Evolutionary conservation across 2,797 vertebrate genomes (phyloP), one percentile per base, ranked within the genome.

Genomic region (Myotis planiceps): DNA sequence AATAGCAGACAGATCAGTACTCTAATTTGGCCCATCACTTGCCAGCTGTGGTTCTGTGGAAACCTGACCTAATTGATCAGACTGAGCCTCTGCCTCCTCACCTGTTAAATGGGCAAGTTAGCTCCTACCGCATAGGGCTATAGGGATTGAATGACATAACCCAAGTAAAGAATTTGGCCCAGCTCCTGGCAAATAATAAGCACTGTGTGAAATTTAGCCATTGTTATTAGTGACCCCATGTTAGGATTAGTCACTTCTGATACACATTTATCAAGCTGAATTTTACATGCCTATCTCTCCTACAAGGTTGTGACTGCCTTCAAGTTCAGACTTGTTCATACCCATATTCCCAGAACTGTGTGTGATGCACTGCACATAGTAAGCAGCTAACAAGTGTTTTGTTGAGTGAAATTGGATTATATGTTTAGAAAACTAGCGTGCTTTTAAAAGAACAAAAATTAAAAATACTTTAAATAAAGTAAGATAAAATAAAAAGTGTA

Each of bases 371-470:
- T 47, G 25, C 3, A 65, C 0, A 12, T 25, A 90, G 19, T 76
- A 75, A 91, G 32, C 53, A 83, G 53, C 18, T 29, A 90, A 65
- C 18, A 91, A 72, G 55, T 84, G 66, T 29, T 83, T 89, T 79
- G 19, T 15, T 69, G 32, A 91, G 16, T 32, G 66, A 71, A 82
- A 63, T 42, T 87, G 53, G 92, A 82, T 82, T 78, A 75, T 16
- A 45, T 1, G 14, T 53, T 9, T 88, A 89, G 34, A 63, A 93
- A 63, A 87, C 16, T 58, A 42, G 27, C 8, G 1, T 69, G 58
- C 78, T 69, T 78, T 90, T 89, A 15, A 63, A 63, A 80, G 12
- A 91, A 85, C 1, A 92, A 83, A 18, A 94, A 79, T 60, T 89
- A n/a, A 7, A 63, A 80, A 53, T 63, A 37, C 29, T 88, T 93